Evolutionary conservation across 1,140 invertebrate genomes (phyloP).

Genomic region (Ruditapes philippinarum): DNA sequence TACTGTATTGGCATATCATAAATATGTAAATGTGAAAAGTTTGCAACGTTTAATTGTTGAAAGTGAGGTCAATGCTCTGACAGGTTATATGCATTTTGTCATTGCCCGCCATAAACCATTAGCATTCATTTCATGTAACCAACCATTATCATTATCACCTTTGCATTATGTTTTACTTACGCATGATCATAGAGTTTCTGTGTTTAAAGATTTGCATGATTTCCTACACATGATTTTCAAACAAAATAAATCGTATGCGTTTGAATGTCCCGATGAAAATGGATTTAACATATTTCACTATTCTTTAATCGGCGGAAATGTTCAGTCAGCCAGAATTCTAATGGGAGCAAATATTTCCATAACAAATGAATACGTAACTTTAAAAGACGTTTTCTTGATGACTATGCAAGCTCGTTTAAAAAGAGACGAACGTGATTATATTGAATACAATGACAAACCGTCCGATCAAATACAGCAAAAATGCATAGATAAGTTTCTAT

Average conservation of each 20-base stretch:
- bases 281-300: slow-evolving; percentile 8
- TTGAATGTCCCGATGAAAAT: neutral
- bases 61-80: neutral
- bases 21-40: neutral
- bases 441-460: too few species aligned
- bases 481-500: neutral
- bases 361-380: neutral
- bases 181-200: neutral
- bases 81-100: neutral
- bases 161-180: neutral
- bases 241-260: neutral
- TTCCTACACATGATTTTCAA: neutral
- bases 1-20: neutral
- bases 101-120: neutral
- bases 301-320: neutral
- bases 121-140: neutral
- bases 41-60: neutral
- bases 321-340: neutral
- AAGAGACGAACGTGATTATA: neutral
- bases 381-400: neutral
- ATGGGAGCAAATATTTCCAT: neutral
- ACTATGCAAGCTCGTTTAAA: neutral
- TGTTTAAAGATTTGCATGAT: neutral
- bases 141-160: neutral
- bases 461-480: neutral